Evolutionary conservation across 2,797 vertebrate species (phyloP), one percentile per base, ranked within the genome.

Genomic region (Gymnothorax reevesii): DNA sequence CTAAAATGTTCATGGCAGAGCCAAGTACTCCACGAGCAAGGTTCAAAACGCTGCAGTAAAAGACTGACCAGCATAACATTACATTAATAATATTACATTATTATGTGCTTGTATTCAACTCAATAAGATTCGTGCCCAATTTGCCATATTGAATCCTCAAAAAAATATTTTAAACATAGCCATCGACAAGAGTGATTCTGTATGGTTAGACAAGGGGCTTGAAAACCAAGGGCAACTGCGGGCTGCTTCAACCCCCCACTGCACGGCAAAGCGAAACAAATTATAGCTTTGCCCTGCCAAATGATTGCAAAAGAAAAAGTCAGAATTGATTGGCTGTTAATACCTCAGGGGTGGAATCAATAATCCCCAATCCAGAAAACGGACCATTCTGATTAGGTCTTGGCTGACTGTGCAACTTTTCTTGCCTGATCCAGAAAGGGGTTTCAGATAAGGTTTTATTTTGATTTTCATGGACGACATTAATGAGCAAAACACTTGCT

Each of bases 271-370:
- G 83, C 73, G 80, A 57, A 82, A 83, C 86, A 86, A 87, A 84
- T 83, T 87, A 83, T 83, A 55, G 57, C 86, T 71, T 55, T 73
- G 84, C 8, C 64, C 86, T 69, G 27, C 57, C 57, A 57, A 57
- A 64, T 82, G 71, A 77, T 71, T 55, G 49, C 55, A 55, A 83
- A 86, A 83, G 82, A 86, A 80, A 69, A 87, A 83, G 69, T 87
- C 86, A 59, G 86, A 83, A 87, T 87, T 87, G 86, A 87, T 60
- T 87, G 86, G 83, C 82, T 49, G 80, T 83, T 83, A 87, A 83
- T 87, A 87, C 80, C 80, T 83, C 66, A 59, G 60, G 57, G 82
- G 66, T 54, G 75, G 55, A 77, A 87, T 87, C 86, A 84, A 87
- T 87, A 87, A 80, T 22, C 66, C 22, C 10, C 69, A 82, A 33